Base-by-base conservation (phyloP, 2,888 invertebrate species). In the Phrixothrix hirtus region DNA sequence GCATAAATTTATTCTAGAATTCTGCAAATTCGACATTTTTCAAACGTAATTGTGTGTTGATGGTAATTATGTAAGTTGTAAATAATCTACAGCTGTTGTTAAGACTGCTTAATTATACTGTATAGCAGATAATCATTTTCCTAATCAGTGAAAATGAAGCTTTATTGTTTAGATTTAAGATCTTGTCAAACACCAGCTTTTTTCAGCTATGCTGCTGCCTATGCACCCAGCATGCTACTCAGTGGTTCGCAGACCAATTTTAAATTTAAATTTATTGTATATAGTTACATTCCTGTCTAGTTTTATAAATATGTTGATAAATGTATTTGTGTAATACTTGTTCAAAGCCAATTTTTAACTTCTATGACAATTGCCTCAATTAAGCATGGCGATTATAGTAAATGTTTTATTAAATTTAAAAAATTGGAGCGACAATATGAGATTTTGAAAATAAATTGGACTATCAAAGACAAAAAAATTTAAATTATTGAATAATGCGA, bases 1-100 rank as follows among this genome's bases (percentile, higher is more conserved):
- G 29, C 16, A 36, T 45, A 10, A 15, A 34, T 39, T 26, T 34
- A 27, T 46, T 41, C 41, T 48, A 48, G 39, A 38, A 35, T 11
- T 34, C 39, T 27, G 29, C 41, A 31, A 27, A 48, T 26, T 32
- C 39, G 21, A 41, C 25, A 41, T 48, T 48, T 41, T 48, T 39
- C 37, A 30, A 48, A 32, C 36, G 35, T 51, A 38, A 38, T 32
- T 48, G 41, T 48, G 27, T 7, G 39, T 48, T 48, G 35, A 41
- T 48, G 44, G 50, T 43, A 32, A 51, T 16, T 34, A 35, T 29
- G 31, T 53, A 53, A 47, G 42, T 47, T 54, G 47, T 54, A 54
- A 61, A 66, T 65, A 66, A 56, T 63, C 57, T 62, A 63, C 61
- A 63, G 61, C 63, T 64, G 63, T 62, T 64, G 63, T 62, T 63